Percentiles rank a stretch among this genome's conserved stretches.
These are phyloP conservation scores for Esperia sulphurella DNA, from an alignment of 2,888 invertebrate species.

Conservation along the genomic window DNA sequence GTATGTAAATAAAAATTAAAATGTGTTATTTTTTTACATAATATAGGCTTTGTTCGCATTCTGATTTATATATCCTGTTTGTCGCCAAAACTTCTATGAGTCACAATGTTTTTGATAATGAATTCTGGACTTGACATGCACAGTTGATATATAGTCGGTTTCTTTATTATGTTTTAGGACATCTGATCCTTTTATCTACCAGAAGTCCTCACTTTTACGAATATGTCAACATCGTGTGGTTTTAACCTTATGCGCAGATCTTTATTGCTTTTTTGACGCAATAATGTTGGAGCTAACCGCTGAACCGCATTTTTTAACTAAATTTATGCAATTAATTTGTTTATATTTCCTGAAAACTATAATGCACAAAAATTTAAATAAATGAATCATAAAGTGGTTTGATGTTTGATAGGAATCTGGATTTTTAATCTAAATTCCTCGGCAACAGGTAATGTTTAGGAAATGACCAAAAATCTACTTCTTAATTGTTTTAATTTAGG, in stretches of 20 bases:
- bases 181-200: neutral
- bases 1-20: neutral
- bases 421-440: neutral
- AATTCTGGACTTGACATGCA: no score
- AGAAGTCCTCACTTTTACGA: neutral
- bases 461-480: no score
- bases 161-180: no score
- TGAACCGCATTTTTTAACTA: neutral
- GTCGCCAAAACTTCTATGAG: neutral
- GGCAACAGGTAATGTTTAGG: neutral
- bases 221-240: neutral
- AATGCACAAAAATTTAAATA: neutral
- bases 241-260: neutral
- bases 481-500: no score
- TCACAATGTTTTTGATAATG: neutral
- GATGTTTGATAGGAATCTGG: neutral
- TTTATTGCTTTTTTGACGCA: constrained; percentile 1
- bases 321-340: neutral
- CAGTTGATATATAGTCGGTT: no score
- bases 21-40: neutral
- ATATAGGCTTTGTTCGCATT: neutral
- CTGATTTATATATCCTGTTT: neutral
- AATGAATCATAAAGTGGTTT: neutral
- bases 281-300: neutral
- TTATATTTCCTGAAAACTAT: neutral